phyloP scores from a whole-genome alignment of 2,888 invertebrate genomes.

The Autographa pulchrina region DNA sequence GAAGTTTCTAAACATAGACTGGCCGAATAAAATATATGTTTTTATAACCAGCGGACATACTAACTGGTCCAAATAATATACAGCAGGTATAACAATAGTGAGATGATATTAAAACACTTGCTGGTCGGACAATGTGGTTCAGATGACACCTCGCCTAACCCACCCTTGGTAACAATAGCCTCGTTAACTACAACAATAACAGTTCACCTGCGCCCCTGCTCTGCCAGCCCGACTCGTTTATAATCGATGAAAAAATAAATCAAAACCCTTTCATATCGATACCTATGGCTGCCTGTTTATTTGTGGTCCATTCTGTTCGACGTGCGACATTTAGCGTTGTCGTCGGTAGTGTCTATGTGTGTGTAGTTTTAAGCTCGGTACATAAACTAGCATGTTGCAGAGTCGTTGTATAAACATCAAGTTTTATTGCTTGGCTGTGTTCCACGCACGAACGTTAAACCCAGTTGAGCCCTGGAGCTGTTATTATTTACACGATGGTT shows the following conservation, averaged over 20 bases:
- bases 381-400: constrained; percentile 81
- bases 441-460: constrained; percentile 86
- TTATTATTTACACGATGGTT: constrained; percentile 81
- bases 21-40: constrained; percentile 13
- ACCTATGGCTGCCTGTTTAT: constrained; percentile 62
- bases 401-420: constrained; percentile 86
- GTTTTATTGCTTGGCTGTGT: constrained; percentile 89
- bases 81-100: constrained; percentile 64
- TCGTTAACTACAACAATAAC: constrained; percentile 84
- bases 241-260: constrained; percentile 60
- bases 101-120: constrained; percentile 77
- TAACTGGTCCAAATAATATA: constrained; percentile 25
- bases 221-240: constrained; percentile 60
- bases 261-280: constrained; percentile 67
- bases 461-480: constrained; percentile 77
- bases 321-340: constrained; percentile 64
- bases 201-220: constrained; percentile 67
- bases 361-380: constrained; percentile 69
- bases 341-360: constrained; percentile 55
- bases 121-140: constrained; percentile 77
- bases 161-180: constrained; percentile 77
- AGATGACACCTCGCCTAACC: constrained; percentile 76
- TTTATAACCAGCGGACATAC: constrained; percentile 23
- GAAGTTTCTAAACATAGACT: constrained; percentile 15
- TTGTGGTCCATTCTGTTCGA: constrained; percentile 62